phyloP scores from a whole-genome alignment of 2,888 invertebrate species.

The Machimus atricapillus region DNA sequence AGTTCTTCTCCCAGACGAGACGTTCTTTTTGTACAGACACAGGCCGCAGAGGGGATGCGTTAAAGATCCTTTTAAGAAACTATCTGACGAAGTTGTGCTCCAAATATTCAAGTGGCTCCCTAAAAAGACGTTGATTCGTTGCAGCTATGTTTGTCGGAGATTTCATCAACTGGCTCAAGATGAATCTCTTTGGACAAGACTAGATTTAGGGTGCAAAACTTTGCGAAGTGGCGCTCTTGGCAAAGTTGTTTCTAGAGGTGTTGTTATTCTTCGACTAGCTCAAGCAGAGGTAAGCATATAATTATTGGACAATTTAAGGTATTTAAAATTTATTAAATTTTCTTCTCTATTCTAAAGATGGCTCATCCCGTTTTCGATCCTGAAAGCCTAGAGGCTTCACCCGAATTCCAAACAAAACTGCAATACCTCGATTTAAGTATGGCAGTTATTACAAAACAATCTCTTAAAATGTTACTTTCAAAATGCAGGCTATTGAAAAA shows the following conservation, averaged over 20 bases:
- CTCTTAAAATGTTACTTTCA: constrained; percentile 68
- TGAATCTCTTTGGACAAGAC: constrained; percentile 83
- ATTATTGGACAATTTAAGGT: background rate
- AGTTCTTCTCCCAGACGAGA: constrained; percentile 54
- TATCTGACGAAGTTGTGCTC: constrained; percentile 88
- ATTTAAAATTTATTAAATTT: background rate
- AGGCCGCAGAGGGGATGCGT: constrained; percentile 52
- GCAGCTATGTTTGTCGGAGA: constrained; percentile 77
- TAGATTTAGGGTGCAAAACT: constrained; percentile 79
- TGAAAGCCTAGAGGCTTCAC: constrained; percentile 54
- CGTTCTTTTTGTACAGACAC: constrained; percentile 59
- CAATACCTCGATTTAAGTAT: constrained; percentile 88
- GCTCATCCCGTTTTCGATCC: constrained; percentile 65
- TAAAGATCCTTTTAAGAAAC: constrained; percentile 72
- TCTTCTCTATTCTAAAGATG: constrained; percentile 54
- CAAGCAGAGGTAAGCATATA: constrained; percentile 73
- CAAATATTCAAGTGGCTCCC: constrained; percentile 84
- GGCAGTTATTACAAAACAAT: constrained; percentile 69
- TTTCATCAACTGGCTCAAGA: constrained; percentile 83
- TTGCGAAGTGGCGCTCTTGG: constrained; percentile 75
- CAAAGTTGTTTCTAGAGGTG: constrained; percentile 77
- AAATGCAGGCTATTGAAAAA: constrained; percentile 78
- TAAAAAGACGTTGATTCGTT: constrained; percentile 74
- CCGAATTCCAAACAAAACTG: constrained; percentile 68
- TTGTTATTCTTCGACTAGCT: constrained; percentile 78